Conservation (phyloP, 2,888 invertebrate species). For the Gerris lacustris region DNA sequence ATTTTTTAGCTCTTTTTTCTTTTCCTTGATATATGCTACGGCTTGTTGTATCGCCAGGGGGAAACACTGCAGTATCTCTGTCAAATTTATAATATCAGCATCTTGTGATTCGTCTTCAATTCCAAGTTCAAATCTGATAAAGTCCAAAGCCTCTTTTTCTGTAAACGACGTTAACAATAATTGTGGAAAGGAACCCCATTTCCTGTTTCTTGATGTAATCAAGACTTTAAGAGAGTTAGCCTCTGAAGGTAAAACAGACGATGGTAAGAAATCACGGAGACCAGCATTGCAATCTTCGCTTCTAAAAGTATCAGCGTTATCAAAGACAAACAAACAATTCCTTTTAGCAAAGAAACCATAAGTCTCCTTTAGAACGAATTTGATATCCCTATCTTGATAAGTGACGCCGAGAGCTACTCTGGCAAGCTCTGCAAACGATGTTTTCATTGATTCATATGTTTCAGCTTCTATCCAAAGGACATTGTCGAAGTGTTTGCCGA, state of each 20-base stretch:
- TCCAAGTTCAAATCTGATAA: conserved; percentile 6
- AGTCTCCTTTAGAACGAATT: conserved; percentile 15
- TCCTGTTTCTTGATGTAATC: conserved; percentile 19
- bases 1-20: conserved; percentile 10
- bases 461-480: conserved; percentile 23
- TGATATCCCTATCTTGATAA: conserved; percentile 1
- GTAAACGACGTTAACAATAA: background rate
- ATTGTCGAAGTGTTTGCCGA: conserved; percentile 15
- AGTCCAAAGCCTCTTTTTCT: conserved; percentile 10
- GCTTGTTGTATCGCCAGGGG: conserved; percentile 23
- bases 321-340: conserved; percentile 21
- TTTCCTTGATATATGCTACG: conserved; percentile 16
- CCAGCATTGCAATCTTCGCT: conserved; percentile 6
- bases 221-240: conserved; percentile 14
- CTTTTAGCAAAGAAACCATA: conserved; percentile 17
- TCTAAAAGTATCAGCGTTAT: conserved; percentile 17
- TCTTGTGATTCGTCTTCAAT: conserved; percentile 7
- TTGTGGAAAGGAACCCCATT: conserved; percentile 8
- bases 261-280: conserved; percentile 6
- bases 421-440: conserved; percentile 17
- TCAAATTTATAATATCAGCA: conserved; percentile 12
- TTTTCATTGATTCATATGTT: conserved; percentile 8
- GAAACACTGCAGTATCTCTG: conserved; percentile 14
- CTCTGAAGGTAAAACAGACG: background rate
- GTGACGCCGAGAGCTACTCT: background rate